These are phyloP conservation scores for Vidua macroura DNA, from an alignment of 2,113 vertebrate species.

Conservation along the genomic window DNA sequence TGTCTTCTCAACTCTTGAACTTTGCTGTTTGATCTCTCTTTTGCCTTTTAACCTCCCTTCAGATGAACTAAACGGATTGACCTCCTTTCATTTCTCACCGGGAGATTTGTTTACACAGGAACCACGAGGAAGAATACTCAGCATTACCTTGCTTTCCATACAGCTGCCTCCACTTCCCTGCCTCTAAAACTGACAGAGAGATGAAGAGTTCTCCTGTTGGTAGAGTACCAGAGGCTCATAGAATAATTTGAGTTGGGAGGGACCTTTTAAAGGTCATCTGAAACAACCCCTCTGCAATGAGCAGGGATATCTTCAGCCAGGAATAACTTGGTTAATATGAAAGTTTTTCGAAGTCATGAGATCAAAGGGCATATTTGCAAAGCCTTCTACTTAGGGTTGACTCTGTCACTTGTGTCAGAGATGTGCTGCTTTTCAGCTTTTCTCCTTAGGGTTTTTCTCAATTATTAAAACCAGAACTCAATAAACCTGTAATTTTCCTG, in stretches of 20 bases:
- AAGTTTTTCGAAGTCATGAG: neutral
- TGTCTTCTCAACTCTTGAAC: neutral
- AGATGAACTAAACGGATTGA: neutral
- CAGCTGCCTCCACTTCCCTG: neutral
- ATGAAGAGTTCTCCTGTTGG: neutral
- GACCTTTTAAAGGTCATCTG: neutral
- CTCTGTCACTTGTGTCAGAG: neutral
- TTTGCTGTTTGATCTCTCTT: neutral
- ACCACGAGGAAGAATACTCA: neutral
- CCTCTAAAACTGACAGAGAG: neutral
- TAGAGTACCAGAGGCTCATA: neutral
- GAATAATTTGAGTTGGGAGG: neutral
- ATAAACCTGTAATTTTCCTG: neutral
- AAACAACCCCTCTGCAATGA: neutral
- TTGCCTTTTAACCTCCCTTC: neutral
- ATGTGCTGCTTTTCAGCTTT: neutral
- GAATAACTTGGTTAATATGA: neutral
- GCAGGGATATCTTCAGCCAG: neutral
- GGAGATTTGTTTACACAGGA: neutral
- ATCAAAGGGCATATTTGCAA: neutral
- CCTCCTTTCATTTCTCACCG: neutral
- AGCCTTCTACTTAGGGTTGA: neutral
- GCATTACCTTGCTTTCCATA: neutral
- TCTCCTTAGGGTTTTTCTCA: neutral
- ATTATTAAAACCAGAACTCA: neutral